Evolutionary conservation across 2,797 vertebrate species (phyloP).

Genomic region (Sebastes matsubarae): DNA sequence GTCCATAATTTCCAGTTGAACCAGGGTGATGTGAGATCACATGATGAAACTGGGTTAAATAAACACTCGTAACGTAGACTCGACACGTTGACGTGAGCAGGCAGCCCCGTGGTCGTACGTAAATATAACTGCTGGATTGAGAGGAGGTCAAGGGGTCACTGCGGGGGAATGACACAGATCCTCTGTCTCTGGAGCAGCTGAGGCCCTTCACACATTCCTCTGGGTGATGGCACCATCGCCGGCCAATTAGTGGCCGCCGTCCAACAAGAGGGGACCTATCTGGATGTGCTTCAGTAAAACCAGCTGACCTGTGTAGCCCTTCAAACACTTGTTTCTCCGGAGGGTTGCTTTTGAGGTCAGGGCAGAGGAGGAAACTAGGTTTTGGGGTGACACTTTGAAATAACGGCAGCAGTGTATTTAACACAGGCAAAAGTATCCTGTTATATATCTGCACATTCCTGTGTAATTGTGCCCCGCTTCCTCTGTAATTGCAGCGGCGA

Average conservation of each 20-base stretch:
- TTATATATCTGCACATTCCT: conserved; percentile 54
- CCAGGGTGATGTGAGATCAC: conserved; percentile 13
- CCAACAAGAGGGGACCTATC: conserved; percentile 55
- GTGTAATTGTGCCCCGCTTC: conserved; percentile 51
- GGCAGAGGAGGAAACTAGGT: conserved; percentile 14
- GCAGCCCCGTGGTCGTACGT: conserved; percentile 9
- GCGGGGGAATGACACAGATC: conserved; percentile 48
- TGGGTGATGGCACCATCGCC: conserved; percentile 53
- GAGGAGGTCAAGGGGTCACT: conserved; percentile 54
- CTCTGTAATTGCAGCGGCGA: conserved; percentile 44
- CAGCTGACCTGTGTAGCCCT: conserved; percentile 37
- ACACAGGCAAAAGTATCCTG: conserved; percentile 30
- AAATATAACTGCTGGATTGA: conserved; percentile 49
- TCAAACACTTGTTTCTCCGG: conserved; percentile 35
- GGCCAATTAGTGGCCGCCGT: conserved; percentile 63
- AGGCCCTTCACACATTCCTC: conserved; percentile 62
- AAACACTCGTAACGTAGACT: conserved; percentile 47
- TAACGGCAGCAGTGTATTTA: conserved; percentile 21
- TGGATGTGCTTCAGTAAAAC: conserved; percentile 35
- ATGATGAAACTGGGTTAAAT: conserved; percentile 53
- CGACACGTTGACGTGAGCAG: conserved; percentile 6
- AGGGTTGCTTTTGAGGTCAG: conserved; percentile 22
- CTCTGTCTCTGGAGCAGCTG: conserved; percentile 57
- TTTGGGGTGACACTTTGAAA: conserved; percentile 28
- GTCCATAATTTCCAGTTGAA: neutral